Percentiles rank a stretch among this genome's conserved stretches.
These are phyloP conservation scores for Distichodus sexfasciatus DNA, from an alignment of 2,797 vertebrate genomes.

Conservation along the genomic window DNA sequence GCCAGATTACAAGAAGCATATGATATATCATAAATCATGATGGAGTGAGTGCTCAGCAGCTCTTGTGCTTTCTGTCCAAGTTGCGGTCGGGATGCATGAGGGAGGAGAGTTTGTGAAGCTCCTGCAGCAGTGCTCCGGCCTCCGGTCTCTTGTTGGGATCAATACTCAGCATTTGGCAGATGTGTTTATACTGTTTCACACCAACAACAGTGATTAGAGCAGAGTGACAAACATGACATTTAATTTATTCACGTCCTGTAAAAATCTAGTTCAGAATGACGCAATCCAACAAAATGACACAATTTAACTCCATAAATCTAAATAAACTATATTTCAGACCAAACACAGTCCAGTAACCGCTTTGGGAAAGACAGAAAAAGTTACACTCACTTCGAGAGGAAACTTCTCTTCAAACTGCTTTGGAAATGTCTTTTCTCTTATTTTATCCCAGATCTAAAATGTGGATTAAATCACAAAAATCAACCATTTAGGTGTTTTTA, in stretches of 20 bases:
- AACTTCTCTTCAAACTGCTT: conserved; percentile 51
- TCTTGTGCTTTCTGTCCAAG: too few relatives aligned
- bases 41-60: too few relatives aligned
- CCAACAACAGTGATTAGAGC: too few relatives aligned
- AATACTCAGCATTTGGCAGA: conserved; percentile 58
- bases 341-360: too few relatives aligned
- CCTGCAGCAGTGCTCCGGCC: conserved; percentile 46
- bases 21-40: too few relatives aligned
- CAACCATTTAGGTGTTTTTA: neutral
- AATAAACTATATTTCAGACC: too few relatives aligned
- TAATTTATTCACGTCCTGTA: neutral
- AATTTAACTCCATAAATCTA: too few relatives aligned
- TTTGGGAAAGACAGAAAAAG: neutral
- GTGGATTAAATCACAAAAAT: neutral
- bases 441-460: conserved; percentile 58
- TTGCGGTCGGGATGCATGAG: too few relatives aligned
- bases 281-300: too few relatives aligned
- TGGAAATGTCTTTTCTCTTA: conserved; percentile 57
- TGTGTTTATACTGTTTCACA: conserved; percentile 56
- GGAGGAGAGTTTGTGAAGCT: too few relatives aligned
- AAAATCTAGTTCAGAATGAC: too few relatives aligned
- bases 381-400: conserved; percentile 61
- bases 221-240: neutral
- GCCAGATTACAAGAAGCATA: too few relatives aligned
- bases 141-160: conserved; percentile 58